phyloP scores from a whole-genome alignment of 2,888 invertebrate genomes.

The Lasioglossum vierecki region DNA sequence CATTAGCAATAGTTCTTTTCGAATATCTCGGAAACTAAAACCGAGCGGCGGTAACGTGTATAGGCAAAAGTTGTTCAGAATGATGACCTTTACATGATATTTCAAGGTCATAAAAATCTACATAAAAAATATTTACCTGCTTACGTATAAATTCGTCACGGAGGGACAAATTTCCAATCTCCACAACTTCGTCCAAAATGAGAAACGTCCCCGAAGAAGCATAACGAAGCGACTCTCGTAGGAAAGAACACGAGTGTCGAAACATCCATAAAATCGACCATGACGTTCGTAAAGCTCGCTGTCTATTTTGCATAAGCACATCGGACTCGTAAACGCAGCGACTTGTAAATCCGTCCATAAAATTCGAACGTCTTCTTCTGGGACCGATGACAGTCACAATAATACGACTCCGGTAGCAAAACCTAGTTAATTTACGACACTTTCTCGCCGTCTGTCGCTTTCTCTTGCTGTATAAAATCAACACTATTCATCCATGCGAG shows the following conservation, averaged over 20 bases:
- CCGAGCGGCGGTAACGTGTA: too few relatives aligned
- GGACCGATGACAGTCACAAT: neutral
- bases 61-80: too few relatives aligned
- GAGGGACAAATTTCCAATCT: neutral
- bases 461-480: neutral
- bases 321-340: neutral
- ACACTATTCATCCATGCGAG: neutral
- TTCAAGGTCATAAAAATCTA: too few relatives aligned
- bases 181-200: neutral
- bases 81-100: too few relatives aligned
- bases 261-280: neutral
- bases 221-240: neutral
- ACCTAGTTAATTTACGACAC: neutral
- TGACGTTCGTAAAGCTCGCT: neutral
- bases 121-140: too few relatives aligned
- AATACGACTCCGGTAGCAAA: neutral
- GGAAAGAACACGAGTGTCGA: neutral
- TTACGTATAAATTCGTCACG: too few relatives aligned
- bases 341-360: neutral
- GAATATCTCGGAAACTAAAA: too few relatives aligned
- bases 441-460: neutral
- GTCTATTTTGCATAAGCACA: neutral
- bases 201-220: neutral
- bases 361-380: neutral
- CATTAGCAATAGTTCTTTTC: too few relatives aligned